Conservation (phyloP, 2,888 invertebrate genomes). For the Electrophaes corylata region DNA sequence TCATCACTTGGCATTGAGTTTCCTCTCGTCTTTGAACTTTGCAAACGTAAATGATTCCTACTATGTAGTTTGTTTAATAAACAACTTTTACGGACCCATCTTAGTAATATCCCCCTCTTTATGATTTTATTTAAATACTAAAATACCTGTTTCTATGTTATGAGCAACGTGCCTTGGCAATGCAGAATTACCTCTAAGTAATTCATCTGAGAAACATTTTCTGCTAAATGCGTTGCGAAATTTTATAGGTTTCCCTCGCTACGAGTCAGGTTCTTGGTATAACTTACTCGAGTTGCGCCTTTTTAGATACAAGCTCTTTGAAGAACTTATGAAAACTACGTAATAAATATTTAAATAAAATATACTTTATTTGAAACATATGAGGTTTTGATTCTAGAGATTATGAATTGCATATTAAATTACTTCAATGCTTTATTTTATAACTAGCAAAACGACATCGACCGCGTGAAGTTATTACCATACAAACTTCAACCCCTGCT, state of each 20-base stretch:
- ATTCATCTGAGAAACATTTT: slow-evolving; percentile 26
- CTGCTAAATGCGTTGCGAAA: slow-evolving; percentile 26
- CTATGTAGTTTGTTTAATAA: too few species aligned
- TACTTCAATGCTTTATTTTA: too few species aligned
- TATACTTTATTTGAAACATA: too few species aligned
- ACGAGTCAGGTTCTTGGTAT: slow-evolving; percentile 5
- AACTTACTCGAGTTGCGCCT: neutral
- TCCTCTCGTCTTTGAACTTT: slow-evolving; percentile 18
- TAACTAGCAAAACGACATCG: too few species aligned
- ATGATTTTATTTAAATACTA: neutral
- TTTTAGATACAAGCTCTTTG: neutral
- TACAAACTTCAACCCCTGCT: too few species aligned
- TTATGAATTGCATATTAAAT: neutral
- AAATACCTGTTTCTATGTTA: neutral
- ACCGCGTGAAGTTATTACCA: neutral
- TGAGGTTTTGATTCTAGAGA: neutral
- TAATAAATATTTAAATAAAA: too few species aligned
- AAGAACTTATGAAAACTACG: too few species aligned
- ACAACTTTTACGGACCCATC: too few species aligned
- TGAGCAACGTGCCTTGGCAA: slow-evolving; percentile 2
- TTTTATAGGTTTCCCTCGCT: slow-evolving; percentile 20
- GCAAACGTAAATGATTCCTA: neutral
- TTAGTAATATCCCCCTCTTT: neutral
- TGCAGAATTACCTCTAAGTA: slow-evolving; percentile 5
- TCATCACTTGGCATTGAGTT: slow-evolving; percentile 31